Conservation (phyloP, 2,888 invertebrate species). For the Eristalis tenax region DNA sequence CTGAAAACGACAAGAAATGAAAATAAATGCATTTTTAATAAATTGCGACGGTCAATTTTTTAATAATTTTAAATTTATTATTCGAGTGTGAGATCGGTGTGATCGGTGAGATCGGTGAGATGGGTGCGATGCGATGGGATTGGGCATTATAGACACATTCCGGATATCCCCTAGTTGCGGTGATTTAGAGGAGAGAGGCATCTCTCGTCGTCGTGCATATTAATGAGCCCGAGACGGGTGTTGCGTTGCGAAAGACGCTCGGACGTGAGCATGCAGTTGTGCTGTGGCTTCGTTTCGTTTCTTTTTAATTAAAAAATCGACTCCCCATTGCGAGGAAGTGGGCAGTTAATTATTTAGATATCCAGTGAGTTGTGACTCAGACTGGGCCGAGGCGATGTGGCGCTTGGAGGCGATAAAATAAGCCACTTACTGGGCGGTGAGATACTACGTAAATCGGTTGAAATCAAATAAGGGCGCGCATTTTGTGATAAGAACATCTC, state of each 20-base stretch:
- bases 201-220: conserved; percentile 15
- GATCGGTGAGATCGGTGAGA: too few relatives aligned
- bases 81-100: neutral
- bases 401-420: neutral
- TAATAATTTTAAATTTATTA: conserved; percentile 36
- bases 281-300: neutral
- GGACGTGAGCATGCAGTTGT: neutral
- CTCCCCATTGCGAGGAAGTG: conserved; percentile 10
- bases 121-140: neutral
- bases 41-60: conserved; percentile 39
- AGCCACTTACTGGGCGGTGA: too few relatives aligned
- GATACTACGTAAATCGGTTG: too few relatives aligned
- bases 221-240: neutral
- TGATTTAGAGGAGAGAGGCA: conserved; percentile 36
- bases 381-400: neutral
- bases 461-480: too few relatives aligned
- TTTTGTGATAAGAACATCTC: too few relatives aligned
- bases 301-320: neutral
- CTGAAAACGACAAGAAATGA: conserved; percentile 44
- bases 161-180: conserved; percentile 38
- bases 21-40: conserved; percentile 45
- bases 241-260: conserved; percentile 19
- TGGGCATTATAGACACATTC: conserved; percentile 14
- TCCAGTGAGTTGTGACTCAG: neutral
- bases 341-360: neutral